phyloP scores from a whole-genome alignment of 2,113 vertebrate genomes.

The Todiramphus chloris region DNA sequence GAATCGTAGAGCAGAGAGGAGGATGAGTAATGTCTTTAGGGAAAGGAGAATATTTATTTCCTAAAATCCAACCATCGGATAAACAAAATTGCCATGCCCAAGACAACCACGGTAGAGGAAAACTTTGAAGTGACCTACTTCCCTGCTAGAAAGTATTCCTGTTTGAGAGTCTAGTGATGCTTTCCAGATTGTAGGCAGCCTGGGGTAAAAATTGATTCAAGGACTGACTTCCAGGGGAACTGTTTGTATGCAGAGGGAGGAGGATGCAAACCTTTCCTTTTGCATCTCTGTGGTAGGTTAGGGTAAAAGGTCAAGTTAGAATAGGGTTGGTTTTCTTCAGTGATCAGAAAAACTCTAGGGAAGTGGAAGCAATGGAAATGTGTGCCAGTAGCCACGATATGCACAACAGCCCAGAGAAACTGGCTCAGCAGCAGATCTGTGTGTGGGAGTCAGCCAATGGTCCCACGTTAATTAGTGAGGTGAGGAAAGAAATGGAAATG shows the following conservation, averaged over 20 bases:
- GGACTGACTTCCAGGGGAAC: not conserved
- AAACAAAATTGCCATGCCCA: not conserved
- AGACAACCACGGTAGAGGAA: not conserved
- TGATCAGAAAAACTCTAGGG: not conserved
- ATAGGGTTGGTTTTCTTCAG: not conserved
- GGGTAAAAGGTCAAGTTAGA: not conserved
- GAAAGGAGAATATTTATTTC: not conserved
- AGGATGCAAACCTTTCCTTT: not conserved
- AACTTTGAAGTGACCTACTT: not conserved
- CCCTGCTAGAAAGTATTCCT: not conserved
- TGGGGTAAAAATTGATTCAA: not conserved
- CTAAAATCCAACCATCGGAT: not conserved
- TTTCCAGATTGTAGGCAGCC: not conserved
- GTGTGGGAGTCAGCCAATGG: constrained; percentile 2
- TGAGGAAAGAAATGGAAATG: constrained; percentile 15
- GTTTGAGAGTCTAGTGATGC: not conserved
- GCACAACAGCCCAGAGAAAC: not conserved
- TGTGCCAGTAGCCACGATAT: not conserved
- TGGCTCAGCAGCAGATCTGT: not conserved
- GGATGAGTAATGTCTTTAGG: not conserved
- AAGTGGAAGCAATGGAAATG: not conserved
- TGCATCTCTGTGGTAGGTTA: not conserved
- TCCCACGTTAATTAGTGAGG: constrained; percentile 4
- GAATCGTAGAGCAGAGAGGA: not conserved
- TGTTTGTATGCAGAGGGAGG: not conserved